Percentiles rank a stretch among this genome's conserved stretches.
Evolutionary conservation across 2,113 vertebrate species (phyloP).

Genomic region (Salvelinus namaycush): DNA sequence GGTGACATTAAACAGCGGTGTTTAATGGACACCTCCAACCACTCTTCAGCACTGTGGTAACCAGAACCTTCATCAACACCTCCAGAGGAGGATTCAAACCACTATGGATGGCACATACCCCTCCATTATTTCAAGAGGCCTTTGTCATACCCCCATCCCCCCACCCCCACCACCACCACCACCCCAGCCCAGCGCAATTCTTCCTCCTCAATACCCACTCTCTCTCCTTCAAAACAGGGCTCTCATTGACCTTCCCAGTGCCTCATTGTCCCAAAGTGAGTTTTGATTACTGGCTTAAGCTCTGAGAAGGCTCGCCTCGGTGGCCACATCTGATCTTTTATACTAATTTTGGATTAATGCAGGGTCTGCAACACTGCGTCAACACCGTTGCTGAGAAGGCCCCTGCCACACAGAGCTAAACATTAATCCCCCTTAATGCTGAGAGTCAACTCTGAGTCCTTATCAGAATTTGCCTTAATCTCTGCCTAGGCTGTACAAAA

Average conservation of each 20-base stretch:
- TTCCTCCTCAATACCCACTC: conserved; percentile 12
- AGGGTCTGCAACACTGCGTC: conserved; percentile 93
- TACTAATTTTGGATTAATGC: conserved; percentile 99
- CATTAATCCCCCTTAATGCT: conserved; percentile 99
- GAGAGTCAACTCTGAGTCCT: conserved; percentile 99
- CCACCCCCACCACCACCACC: conserved; percentile 23
- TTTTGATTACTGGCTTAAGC: conserved; percentile 88
- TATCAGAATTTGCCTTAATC: conserved; percentile 99
- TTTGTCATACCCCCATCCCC: neutral
- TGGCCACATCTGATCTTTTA: conserved; percentile 97
- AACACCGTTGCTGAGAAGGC: conserved; percentile 87
- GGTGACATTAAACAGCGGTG: too few relatives aligned
- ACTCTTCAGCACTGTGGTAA: too few relatives aligned
- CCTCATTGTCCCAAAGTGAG: conserved; percentile 81
- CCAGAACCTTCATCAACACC: too few relatives aligned
- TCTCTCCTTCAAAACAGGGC: conserved; percentile 34
- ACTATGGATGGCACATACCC: too few relatives aligned
- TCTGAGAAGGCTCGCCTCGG: conserved; percentile 81
- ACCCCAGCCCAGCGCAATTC: neutral
- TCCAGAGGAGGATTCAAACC: too few relatives aligned
- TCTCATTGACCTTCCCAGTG: conserved; percentile 76
- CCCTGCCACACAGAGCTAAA: conserved; percentile 95
- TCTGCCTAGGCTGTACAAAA: conserved; percentile 90
- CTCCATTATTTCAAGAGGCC: too few relatives aligned
- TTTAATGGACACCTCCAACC: too few relatives aligned